A percentile compares a stretch with the other conserved stretches of the same genome.
Evolutionary conservation across 2,797 vertebrate genomes (phyloP).

Genomic region (Lacerta agilis): DNA sequence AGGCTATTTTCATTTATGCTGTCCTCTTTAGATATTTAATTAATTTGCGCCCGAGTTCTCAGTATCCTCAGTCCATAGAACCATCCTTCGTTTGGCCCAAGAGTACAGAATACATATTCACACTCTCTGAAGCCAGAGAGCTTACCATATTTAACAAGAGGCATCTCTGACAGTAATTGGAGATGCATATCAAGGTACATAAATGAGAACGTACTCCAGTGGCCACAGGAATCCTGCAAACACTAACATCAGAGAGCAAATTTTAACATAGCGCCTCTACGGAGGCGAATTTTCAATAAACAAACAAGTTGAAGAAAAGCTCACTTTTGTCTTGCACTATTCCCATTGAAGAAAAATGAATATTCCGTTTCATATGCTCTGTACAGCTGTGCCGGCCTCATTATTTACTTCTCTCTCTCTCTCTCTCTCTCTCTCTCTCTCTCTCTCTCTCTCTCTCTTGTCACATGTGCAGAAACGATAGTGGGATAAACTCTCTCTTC

Average conservation of each 20-base stretch:
- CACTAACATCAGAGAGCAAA: constrained; percentile 80
- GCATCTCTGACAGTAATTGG: constrained; percentile 81
- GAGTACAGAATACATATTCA: constrained; percentile 82
- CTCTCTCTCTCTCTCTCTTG: constrained; percentile 49
- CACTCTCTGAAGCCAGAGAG: constrained; percentile 72
- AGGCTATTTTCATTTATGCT: constrained; percentile 61
- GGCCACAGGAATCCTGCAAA: constrained; percentile 76
- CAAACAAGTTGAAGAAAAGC: constrained; percentile 78
- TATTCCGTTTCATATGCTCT: constrained; percentile 81
- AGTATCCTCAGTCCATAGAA: constrained; percentile 65
- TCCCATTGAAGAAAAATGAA: constrained; percentile 82
- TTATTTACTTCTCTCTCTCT: constrained; percentile 73
- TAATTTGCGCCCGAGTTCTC: constrained; percentile 75
- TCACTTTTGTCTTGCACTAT: constrained; percentile 83
- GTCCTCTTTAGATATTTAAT: constrained; percentile 76
- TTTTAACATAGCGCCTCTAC: constrained; percentile 78
- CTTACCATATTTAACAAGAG: constrained; percentile 80
- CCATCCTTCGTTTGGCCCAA: constrained; percentile 75
- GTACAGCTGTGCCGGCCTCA: constrained; percentile 72
- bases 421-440: constrained; percentile 57
- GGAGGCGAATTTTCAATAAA: constrained; percentile 80
- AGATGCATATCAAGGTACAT: constrained; percentile 82
- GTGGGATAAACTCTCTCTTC: constrained; percentile 40
- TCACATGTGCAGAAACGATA: constrained; percentile 22
- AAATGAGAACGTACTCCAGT: constrained; percentile 80